Evolutionary conservation across 2,113 vertebrate genomes (phyloP).

Genomic region (Lophius piscatorius): DNA sequence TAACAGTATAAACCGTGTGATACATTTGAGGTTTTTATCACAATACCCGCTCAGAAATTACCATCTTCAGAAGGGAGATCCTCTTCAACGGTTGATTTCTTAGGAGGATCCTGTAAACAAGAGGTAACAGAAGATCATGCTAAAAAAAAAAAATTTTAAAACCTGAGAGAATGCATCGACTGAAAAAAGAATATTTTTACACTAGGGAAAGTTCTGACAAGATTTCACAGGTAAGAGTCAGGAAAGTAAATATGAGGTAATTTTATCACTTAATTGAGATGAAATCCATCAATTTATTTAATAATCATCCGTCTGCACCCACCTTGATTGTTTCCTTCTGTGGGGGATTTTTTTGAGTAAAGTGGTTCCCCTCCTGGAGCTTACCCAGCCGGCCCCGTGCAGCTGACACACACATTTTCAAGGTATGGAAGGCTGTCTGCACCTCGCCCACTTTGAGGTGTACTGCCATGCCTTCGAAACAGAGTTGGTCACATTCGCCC

Average conservation of each 20-base stretch:
- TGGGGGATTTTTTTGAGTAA: constrained; percentile 1
- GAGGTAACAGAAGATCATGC: constrained; percentile 1
- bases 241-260: too few relatives aligned
- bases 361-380: constrained; percentile 59
- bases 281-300: too few relatives aligned
- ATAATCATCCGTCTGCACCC: background rate
- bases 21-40: background rate
- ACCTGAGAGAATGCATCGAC: too few relatives aligned
- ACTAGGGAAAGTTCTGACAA: too few relatives aligned
- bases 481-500: constrained; percentile 81
- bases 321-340: constrained; percentile 17
- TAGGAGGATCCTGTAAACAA: constrained; percentile 40
- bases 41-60: constrained; percentile 33
- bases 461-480: constrained; percentile 88
- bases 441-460: constrained; percentile 90
- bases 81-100: constrained; percentile 23
- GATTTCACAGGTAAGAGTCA: too few relatives aligned
- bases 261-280: too few relatives aligned
- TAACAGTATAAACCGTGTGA: background rate
- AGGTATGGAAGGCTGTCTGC: constrained; percentile 86
- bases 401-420: constrained; percentile 87
- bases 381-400: constrained; percentile 72
- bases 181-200: background rate
- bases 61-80: constrained; percentile 75
- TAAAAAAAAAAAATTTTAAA: background rate